Conservation (phyloP, 2,113 vertebrate genomes). For the Eudyptes chrysolophus region DNA sequence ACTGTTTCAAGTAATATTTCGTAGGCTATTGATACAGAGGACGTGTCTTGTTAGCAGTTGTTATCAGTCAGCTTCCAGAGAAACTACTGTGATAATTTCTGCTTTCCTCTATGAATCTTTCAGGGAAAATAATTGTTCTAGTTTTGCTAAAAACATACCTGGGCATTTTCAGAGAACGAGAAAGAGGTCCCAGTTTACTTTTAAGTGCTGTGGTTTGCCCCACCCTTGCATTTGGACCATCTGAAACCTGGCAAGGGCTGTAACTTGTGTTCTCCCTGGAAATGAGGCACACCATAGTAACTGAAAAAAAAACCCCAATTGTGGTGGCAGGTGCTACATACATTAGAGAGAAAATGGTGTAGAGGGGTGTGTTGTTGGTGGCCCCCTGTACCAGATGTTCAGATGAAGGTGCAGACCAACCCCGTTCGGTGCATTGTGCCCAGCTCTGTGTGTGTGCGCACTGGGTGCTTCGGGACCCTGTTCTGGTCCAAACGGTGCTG, state of each 20-base stretch:
- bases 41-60: neutral
- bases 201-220: neutral
- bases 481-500: neutral
- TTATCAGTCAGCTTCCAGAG: neutral
- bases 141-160: neutral
- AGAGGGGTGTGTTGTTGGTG: neutral
- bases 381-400: too few relatives aligned
- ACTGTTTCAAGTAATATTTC: neutral
- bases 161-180: neutral
- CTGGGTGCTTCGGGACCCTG: neutral
- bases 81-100: neutral
- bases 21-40: neutral
- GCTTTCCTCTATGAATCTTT: neutral
- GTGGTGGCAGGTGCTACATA: too few relatives aligned
- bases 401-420: neutral
- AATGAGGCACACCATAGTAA: neutral
- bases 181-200: neutral
- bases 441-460: too few relatives aligned
- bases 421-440: accelerated
- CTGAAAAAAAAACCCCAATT: too few relatives aligned
- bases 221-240: neutral
- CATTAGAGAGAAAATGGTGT: neutral
- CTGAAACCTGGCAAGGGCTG: neutral
- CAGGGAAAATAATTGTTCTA: neutral
- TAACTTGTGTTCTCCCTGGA: neutral